These are phyloP conservation scores for Drosophila nr. medialis DNA, from an alignment of 2,888 invertebrate species.

Conservation along the genomic window DNA sequence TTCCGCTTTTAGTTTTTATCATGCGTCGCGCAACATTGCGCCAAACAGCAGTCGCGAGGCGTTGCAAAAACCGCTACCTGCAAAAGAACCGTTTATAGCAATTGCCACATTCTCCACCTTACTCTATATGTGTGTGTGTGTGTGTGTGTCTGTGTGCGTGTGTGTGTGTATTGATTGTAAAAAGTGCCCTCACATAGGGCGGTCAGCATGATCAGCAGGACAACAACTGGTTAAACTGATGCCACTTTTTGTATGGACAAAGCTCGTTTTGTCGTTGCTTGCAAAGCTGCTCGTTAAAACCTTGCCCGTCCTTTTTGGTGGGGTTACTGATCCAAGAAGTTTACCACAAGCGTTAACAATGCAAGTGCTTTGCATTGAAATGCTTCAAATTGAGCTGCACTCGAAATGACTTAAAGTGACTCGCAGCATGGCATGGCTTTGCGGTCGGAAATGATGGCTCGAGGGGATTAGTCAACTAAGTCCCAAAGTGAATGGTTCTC, in stretches of 20 bases:
- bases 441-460: conserved; percentile 38
- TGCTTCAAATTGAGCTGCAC: conserved; percentile 40
- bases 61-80: conserved; percentile 26
- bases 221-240: conserved; percentile 21
- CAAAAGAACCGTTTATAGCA: conserved; percentile 33
- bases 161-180: background rate
- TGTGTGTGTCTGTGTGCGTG: background rate
- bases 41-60: conserved; percentile 22
- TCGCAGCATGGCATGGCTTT: conserved; percentile 30
- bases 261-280: conserved; percentile 14
- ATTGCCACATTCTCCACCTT: background rate
- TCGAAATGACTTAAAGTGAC: conserved; percentile 27
- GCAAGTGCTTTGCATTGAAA: conserved; percentile 40
- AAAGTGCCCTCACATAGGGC: conserved; percentile 12
- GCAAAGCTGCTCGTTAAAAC: conserved; percentile 5
- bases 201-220: conserved; percentile 31
- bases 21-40: conserved; percentile 31
- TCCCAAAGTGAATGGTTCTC: conserved; percentile 9
- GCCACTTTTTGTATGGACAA: conserved; percentile 19
- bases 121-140: background rate
- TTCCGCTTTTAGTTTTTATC: conserved; percentile 72
- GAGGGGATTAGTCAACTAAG: conserved; percentile 13
- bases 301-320: background rate
- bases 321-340: conserved; percentile 25
- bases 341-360: conserved; percentile 12